Evolutionary conservation across 2,888 invertebrate genomes (phyloP).

Genomic region (Tuta absoluta): DNA sequence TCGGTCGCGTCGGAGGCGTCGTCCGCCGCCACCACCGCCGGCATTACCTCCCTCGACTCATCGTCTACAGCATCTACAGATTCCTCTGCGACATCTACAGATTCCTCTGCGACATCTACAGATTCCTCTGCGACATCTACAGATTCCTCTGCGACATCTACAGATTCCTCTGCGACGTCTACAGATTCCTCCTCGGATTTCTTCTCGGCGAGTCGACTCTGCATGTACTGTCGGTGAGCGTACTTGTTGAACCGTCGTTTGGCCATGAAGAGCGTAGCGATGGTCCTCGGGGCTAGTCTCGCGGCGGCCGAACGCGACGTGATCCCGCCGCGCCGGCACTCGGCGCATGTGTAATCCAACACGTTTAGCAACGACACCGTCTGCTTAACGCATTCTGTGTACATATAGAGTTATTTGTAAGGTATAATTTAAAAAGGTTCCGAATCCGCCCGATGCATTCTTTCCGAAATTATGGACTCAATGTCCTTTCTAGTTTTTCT

Average conservation of each 20-base stretch:
- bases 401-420: constrained; percentile 2
- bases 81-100: constrained; percentile 22
- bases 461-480: neutral
- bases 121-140: neutral
- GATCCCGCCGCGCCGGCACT: constrained; percentile 76
- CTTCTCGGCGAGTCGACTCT: constrained; percentile 43
- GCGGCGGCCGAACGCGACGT: constrained; percentile 76
- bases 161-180: too few relatives aligned
- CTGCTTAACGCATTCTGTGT: constrained; percentile 76
- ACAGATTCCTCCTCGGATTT: neutral
- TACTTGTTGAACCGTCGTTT: constrained; percentile 80
- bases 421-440: neutral
- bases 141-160: too few relatives aligned
- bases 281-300: constrained; percentile 74
- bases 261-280: constrained; percentile 79
- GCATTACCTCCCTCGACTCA: constrained; percentile 28
- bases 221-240: constrained; percentile 76
- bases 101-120: constrained; percentile 4
- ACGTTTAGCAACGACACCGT: constrained; percentile 65
- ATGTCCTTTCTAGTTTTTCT: neutral
- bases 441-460: neutral
- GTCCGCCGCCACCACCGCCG: constrained; percentile 25
- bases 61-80: constrained; percentile 23
- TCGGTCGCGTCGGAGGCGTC: constrained; percentile 31
- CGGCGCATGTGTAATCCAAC: constrained; percentile 77